These are phyloP conservation scores for Anser cygnoides DNA, from an alignment of 2,113 vertebrate genomes.

Conservation along the genomic window DNA sequence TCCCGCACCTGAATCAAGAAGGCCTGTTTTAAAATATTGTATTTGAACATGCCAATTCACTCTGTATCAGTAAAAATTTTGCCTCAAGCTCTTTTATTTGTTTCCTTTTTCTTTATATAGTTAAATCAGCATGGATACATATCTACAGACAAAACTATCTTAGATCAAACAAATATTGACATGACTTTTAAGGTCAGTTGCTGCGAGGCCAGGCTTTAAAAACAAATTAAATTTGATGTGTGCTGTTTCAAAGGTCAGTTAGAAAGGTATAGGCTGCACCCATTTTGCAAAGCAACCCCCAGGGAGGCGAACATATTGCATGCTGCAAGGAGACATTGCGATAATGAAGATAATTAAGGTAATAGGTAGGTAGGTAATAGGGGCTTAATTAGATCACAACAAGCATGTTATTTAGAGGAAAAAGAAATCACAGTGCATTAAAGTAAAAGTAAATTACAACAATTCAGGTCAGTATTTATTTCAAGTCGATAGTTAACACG, in stretches of 20 bases:
- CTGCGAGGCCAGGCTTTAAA: conserved; percentile 61
- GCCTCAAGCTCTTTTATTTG: conserved; percentile 47
- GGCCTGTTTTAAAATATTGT: conserved; percentile 20
- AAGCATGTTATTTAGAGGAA: conserved; percentile 18
- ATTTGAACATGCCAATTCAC: conserved; percentile 37
- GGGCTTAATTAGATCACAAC: conserved; percentile 44
- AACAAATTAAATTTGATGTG: conserved; percentile 63
- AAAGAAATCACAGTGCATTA: conserved; percentile 16
- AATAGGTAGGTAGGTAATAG: conserved; percentile 21
- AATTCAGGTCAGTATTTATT: conserved; percentile 42
- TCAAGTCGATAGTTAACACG: neutral
- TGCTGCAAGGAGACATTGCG: neutral
- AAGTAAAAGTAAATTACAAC: conserved; percentile 39
- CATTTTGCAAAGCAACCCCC: conserved; percentile 37
- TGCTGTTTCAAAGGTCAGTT: conserved; percentile 42
- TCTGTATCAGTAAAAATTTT: conserved; percentile 19
- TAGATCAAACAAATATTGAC: conserved; percentile 70
- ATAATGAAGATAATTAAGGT: conserved; percentile 50
- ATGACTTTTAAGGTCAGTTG: conserved; percentile 71
- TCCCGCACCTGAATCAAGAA: neutral
- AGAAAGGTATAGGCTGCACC: conserved; percentile 54
- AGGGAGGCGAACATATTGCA: conserved; percentile 18
- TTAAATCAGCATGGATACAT: conserved; percentile 62
- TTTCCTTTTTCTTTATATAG: conserved; percentile 41
- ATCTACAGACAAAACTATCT: conserved; percentile 67